Evolutionary conservation across 2,797 vertebrate species (phyloP), one percentile per base, ranked within the genome.

Genomic region (Furcifer pardalis): DNA sequence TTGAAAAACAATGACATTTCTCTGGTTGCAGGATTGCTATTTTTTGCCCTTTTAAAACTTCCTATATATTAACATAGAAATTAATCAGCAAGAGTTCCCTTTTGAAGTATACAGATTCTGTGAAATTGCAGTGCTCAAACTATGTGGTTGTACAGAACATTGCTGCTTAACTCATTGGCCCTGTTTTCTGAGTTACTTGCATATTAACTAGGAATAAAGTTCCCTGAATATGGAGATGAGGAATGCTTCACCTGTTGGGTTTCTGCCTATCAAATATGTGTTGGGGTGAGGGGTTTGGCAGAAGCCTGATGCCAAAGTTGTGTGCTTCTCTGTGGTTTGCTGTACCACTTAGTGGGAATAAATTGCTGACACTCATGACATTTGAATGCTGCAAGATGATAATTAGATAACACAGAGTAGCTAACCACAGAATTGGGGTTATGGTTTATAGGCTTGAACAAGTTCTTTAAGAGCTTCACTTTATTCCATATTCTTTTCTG

Each of bases 321-420:
- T 71, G n/a, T 81, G 63, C 72, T 76, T 9, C 9, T 60, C 69
- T 76, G 79, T 69, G 72, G 79, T 77, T 85, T 69, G 37, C 77
- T 46, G 30, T 40, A 44, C 71, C 72, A 85, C 49, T 80, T 85
- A 75, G 84, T 69, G 78, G 73, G 52, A 60, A 60, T 68, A 81
- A 85, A 76, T 37, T 76, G 84, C 78, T 85, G 78, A 81, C 60
- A 35, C 49, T 13, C 25, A 6, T 60, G 77, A 84, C 60, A 56
- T 44, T 37, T 84, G 63, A 77, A 44, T 77, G 65, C 49, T 77
- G 63, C 37, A 71, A 12, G 75, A 77, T 77, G 49, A 71, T 77
- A 81, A 81, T 81, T 82, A 84, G 65, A 60, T 56, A 76, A 56
- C 82, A 56, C 52, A 60, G n/a, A 15, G 65, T 32, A 60, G 10